Base-by-base conservation (phyloP, 92 coral and sea anemone species). In the Micromussa lordhowensis region DNA sequence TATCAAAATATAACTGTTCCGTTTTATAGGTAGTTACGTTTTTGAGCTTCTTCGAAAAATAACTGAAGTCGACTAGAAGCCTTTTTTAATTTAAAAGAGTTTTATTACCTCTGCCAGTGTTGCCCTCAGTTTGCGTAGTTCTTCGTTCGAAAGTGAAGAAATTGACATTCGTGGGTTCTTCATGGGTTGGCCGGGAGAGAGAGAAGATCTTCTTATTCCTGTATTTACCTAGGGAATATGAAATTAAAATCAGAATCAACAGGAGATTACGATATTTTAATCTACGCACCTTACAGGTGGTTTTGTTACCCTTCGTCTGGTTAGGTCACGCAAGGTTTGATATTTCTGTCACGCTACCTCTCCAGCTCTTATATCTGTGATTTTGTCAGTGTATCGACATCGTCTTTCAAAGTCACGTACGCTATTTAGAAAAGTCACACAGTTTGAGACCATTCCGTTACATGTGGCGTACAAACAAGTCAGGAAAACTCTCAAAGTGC, bases 171-270 rank as follows among this genome's bases (percentile, higher is more conserved):
- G 82, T 19, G 89, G 77, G 31, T 81, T 81, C 31, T 68, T 64
- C 64, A 77, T 86, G 22, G 30, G 1, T 26, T 64, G 75, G 32
- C 8, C 6, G 26, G 88, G 88, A 77, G 48, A 35, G 5, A 86
- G 58, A 28, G 77, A 58, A 9, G 89, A 36, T 34, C 21, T 79
- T 36, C 38, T 32, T 28, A 86, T 40, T 48, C 89, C 89, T 1
- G 89, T 86, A 40, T 86, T 34, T 34, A 86, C 83, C 89, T 86
- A 30, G 14, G 77, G 59, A 4, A 73, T 28, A 68, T 68, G 11
- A 30, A 55, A 16, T 55, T 54, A 2, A 21, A 55, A 28, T 26
- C 32, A 66, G 13, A 66, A 66, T 28, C 16, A 66, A 66, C 69
- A 28, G 5, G 26, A 66, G n/a, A 31, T 61, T 13, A 61, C 68